A percentile compares a stretch with the other conserved stretches of the same genome.
Conservation (phyloP, 2,888 invertebrate species). For the Spodoptera picta region DNA sequence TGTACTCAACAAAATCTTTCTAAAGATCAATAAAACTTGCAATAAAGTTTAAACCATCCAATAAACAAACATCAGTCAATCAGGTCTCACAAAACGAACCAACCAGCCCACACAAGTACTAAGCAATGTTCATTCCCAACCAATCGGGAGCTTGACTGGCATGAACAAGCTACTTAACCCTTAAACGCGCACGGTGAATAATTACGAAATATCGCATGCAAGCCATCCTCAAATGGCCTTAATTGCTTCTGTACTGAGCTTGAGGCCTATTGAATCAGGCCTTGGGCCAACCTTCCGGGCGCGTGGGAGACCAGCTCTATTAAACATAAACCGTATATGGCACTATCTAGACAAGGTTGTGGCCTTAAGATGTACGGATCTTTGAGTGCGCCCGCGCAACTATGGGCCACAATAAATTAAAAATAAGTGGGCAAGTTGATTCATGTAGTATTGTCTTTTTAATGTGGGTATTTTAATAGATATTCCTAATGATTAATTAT, state of each 20-base stretch:
- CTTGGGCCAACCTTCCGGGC: conserved; percentile 56
- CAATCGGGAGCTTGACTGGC: conserved; percentile 9
- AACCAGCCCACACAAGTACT: no score
- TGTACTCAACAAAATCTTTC: no score
- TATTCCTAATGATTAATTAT: conserved; percentile 34
- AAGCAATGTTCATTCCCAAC: neutral
- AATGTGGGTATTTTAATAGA: conserved; percentile 32
- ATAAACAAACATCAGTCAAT: no score
- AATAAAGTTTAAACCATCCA: no score
- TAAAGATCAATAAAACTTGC: no score
- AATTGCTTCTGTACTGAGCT: conserved; percentile 49
- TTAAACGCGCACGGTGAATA: conserved; percentile 22
- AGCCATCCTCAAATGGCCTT: conserved; percentile 43
- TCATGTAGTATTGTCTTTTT: conserved; percentile 40
- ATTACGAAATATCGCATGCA: conserved; percentile 36
- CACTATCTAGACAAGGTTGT: conserved; percentile 52
- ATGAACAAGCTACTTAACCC: conserved; percentile 1
- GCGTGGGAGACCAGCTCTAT: conserved; percentile 68
- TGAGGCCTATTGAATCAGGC: conserved; percentile 50
- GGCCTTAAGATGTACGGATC: conserved; percentile 53
- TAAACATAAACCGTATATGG: conserved; percentile 57
- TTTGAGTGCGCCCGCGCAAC: conserved; percentile 33
- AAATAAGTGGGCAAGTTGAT: conserved; percentile 53
- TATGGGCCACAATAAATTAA: conserved; percentile 44
- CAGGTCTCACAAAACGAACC: no score